Percentiles rank a stretch among this genome's conserved stretches.
These are phyloP conservation scores for Stegophylla sp. DNA, from an alignment of 2,888 invertebrate genomes.

Conservation along the genomic window DNA sequence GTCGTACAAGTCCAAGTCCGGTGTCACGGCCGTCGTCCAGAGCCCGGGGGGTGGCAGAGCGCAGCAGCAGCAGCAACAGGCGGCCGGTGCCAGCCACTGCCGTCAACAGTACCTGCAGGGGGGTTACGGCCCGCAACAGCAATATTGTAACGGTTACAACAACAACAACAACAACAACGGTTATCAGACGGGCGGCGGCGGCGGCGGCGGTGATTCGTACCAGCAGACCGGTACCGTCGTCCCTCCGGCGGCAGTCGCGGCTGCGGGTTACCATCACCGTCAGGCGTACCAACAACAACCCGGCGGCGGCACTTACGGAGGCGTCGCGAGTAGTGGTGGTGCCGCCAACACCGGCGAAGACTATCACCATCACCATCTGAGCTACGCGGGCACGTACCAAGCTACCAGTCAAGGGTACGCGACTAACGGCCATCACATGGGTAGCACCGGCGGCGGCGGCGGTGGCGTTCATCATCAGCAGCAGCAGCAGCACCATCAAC, in stretches of 20 bases:
- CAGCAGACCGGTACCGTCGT: constrained; percentile 57
- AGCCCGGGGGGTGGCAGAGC: constrained; percentile 61
- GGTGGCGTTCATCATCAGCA: constrained; percentile 62
- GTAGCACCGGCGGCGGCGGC: constrained; percentile 63
- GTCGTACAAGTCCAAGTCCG: constrained; percentile 45
- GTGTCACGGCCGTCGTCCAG: constrained; percentile 63
- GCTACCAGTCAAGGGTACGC: constrained; percentile 36
- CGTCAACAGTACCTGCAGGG: constrained; percentile 52
- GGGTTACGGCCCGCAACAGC: constrained; percentile 36
- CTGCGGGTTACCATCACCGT: constrained; percentile 64
- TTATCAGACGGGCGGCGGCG: constrained; percentile 62
- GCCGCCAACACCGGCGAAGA: constrained; percentile 59
- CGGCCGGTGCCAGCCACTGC: constrained; percentile 60
- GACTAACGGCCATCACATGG: constrained; percentile 9
- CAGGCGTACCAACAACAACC: constrained; percentile 63
- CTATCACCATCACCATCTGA: constrained; percentile 36
- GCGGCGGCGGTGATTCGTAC: constrained; percentile 62
- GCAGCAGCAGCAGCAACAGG: constrained; percentile 63
- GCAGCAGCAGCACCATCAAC: constrained; percentile 63
- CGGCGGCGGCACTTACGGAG: constrained; percentile 60
- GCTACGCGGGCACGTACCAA: constrained; percentile 44
- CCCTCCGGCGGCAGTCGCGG: constrained; percentile 63
- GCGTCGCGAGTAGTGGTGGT: constrained; percentile 61
- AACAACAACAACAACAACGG: constrained; percentile 58
- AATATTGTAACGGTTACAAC: constrained; percentile 58